Base-by-base conservation (phyloP, 2,113 vertebrate species). In the Xyrauchen texanus region DNA sequence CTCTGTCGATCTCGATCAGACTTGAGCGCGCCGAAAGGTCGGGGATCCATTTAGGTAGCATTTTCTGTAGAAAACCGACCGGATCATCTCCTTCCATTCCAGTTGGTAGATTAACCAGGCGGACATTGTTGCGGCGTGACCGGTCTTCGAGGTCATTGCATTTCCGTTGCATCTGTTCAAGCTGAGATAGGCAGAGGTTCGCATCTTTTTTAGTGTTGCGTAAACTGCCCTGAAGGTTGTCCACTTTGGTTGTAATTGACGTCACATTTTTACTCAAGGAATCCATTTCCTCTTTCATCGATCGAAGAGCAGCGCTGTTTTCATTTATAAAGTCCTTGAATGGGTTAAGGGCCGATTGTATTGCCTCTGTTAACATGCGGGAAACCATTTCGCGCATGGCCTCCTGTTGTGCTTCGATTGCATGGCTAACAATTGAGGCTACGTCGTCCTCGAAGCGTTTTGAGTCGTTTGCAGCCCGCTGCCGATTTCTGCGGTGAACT, bases 91-190 rank as follows among this genome's bases (percentile, higher is more conserved):
- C 66, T 66, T 78, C 55, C n/a, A 53, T 45, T 44, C 66, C 66
- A 42, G 66, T 10, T 51, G 51, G 68, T 47, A 79, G 15, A 34
- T 57, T 65, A 8, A 79, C 61, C 61, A 79, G 60, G 9, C 34
- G 62, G 47, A 79, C 60, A 21, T 79, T 72, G 6, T 72, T 73
- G 21, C 60, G 42, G 7, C 51, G 49, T 7, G 77, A 79, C 51
- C 68, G n/a, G 4, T 79, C 68, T 52, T 72, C 49, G 6, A 72
- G 10, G 4, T 79, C 13, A 0, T 34, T 45, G 10, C 64, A 13
- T 53, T 77, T 77, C 4, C 8, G n/a, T 8, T 63, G 11, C 3
- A 66, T 11, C 47, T 66, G 34, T 5, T 49, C 13, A 11, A 77
- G 6, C 21, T 77, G 61, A 7, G 51, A 8, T 7, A 46, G 5